Percentiles rank a stretch among this genome's conserved stretches.
Conservation (phyloP, 2,797 vertebrate genomes). For the Periophthalmus magnuspinnatus region DNA sequence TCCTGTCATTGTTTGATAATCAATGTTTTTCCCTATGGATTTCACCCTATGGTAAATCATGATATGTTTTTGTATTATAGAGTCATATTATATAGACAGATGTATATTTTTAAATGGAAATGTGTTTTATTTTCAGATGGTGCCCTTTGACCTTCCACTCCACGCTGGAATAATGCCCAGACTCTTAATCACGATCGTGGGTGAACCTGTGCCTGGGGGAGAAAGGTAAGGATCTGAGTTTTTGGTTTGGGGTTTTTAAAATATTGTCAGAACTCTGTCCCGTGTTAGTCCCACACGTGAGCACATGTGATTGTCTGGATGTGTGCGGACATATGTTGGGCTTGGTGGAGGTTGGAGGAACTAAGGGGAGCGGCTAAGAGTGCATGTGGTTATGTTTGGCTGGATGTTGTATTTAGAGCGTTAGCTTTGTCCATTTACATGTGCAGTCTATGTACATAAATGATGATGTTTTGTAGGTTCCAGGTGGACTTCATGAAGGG, state of each 20-base stretch:
- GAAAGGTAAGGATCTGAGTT: conserved; percentile 56
- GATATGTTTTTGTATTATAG: not conserved
- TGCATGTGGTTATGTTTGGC: too few relatives aligned
- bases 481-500: conserved; percentile 85
- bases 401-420: too few relatives aligned
- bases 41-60: conserved; percentile 7
- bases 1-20: conserved; percentile 25
- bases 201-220: conserved; percentile 70
- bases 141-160: conserved; percentile 84
- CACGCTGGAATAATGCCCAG: conserved; percentile 82
- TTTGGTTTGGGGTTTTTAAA: too few relatives aligned
- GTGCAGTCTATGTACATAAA: too few relatives aligned
- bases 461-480: conserved; percentile 77
- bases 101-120: too few relatives aligned
- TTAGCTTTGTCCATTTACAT: too few relatives aligned
- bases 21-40: conserved; percentile 8
- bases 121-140: conserved; percentile 73
- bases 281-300: too few relatives aligned
- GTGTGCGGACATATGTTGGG: too few relatives aligned
- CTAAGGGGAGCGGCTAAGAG: too few relatives aligned
- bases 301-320: too few relatives aligned
- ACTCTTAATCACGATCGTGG: conserved; percentile 84
- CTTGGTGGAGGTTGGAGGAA: too few relatives aligned
- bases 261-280: too few relatives aligned
- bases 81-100: not conserved